Evolutionary conservation across 2,797 vertebrate species (phyloP).

Genomic region (Sorex maritimensis): DNA sequence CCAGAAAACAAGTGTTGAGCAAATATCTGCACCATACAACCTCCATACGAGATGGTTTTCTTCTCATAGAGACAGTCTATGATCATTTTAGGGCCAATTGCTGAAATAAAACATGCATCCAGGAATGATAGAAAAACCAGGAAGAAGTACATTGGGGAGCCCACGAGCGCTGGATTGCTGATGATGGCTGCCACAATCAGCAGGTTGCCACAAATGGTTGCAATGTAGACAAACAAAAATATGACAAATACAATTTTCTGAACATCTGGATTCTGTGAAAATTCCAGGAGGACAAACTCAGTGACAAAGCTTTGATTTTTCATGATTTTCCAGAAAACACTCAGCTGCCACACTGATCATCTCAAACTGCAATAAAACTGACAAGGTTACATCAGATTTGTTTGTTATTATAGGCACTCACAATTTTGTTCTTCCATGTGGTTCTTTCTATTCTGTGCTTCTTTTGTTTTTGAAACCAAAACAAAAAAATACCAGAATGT

Average conservation of each 20-base stretch:
- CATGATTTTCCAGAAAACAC: not conserved
- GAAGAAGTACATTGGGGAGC: no score
- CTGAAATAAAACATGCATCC: constrained; percentile 13
- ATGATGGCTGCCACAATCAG: no score
- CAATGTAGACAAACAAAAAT: constrained; percentile 59
- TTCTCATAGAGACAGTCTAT: constrained; percentile 57
- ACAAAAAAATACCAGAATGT: not conserved
- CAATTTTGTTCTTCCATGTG: no score
- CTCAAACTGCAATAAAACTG: not conserved
- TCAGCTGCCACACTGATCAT: not conserved
- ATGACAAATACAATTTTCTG: constrained; percentile 71
- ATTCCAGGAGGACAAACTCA: constrained; percentile 68
- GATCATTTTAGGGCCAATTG: constrained; percentile 76
- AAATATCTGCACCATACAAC: constrained; percentile 61
- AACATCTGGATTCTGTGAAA: constrained; percentile 63
- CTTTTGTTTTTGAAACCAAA: not conserved
- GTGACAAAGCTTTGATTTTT: constrained; percentile 62
- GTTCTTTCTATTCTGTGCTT: not conserved
- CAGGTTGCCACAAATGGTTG: not conserved
- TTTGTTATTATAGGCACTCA: no score
- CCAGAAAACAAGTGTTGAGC: no score
- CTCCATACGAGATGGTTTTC: constrained; percentile 80
- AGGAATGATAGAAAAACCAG: no score
- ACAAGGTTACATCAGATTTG: no score
- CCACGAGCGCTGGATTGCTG: no score